Evolutionary conservation across 2,888 invertebrate species (phyloP).

Genomic region (Cosmia trapezina): DNA sequence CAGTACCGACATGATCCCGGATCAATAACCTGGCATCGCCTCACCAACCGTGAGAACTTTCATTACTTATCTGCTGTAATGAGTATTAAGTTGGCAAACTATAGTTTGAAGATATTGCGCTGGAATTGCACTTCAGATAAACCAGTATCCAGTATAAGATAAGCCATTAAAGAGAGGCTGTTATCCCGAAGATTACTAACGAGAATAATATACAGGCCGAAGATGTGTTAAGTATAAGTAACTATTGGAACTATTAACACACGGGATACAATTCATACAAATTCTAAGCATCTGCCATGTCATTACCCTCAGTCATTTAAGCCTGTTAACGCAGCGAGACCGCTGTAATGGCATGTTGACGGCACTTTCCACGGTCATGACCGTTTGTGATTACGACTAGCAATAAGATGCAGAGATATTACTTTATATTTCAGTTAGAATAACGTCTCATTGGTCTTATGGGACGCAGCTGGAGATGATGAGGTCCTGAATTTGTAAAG

Average conservation of each 20-base stretch:
- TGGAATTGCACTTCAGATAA: conserved; percentile 48
- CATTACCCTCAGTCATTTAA: conserved; percentile 87
- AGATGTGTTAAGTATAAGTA: conserved; percentile 38
- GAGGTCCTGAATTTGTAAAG: conserved; percentile 27
- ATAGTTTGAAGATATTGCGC: conserved; percentile 44
- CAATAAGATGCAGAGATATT: conserved; percentile 72
- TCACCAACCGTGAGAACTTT: conserved; percentile 68
- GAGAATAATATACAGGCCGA: conserved; percentile 14
- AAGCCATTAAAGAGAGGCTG: conserved; percentile 32
- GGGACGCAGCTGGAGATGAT: conserved; percentile 35
- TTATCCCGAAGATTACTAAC: conserved; percentile 46
- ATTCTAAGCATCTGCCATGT: conserved; percentile 87
- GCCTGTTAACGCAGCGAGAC: conserved; percentile 86
- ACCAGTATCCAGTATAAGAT: conserved; percentile 20
- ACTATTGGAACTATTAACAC: conserved; percentile 69
- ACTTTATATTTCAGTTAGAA: conserved; percentile 65
- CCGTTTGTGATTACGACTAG: conserved; percentile 79
- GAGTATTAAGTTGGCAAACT: conserved; percentile 65
- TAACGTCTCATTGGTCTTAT: conserved; percentile 26
- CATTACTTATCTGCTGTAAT: conserved; percentile 67
- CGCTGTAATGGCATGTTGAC: conserved; percentile 82
- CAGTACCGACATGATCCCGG: conserved; percentile 52
- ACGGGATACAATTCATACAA: conserved; percentile 81
- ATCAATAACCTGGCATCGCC: conserved; percentile 66
- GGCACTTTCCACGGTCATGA: conserved; percentile 82